Evolutionary conservation across 2,797 vertebrate species (phyloP).

Genomic region (Tiaroga cobitis): DNA sequence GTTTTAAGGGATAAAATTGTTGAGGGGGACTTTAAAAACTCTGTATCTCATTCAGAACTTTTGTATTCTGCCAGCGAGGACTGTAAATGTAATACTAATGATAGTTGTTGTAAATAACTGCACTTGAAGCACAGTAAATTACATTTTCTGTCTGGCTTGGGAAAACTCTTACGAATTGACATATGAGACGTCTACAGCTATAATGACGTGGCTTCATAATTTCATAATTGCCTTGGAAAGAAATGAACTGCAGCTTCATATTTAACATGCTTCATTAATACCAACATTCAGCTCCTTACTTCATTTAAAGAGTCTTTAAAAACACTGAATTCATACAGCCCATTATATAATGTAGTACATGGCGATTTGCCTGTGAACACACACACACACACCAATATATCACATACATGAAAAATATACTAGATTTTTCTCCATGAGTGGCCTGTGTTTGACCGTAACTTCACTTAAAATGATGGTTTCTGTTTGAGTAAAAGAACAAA

Average conservation of each 20-base stretch:
- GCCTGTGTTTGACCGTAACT: neutral
- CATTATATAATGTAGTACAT: neutral
- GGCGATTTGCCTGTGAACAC: neutral
- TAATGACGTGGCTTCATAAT: neutral
- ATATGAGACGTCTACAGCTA: neutral
- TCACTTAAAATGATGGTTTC: neutral
- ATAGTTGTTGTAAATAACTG: neutral
- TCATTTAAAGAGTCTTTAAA: no score
- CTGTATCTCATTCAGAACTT: no score
- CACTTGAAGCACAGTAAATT: neutral
- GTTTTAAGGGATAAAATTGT: no score
- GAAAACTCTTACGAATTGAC: neutral
- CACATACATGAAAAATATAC: no score
- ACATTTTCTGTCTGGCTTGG: neutral
- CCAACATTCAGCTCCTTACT: neutral
- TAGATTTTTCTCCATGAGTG: neutral
- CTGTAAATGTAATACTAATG: neutral
- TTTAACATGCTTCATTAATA: neutral
- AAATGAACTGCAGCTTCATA: neutral
- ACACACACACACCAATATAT: no score
- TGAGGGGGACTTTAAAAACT: no score
- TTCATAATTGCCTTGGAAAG: neutral
- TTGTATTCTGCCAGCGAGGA: no score
- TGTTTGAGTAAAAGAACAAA: conserved; percentile 30
- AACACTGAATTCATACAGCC: neutral